Base-by-base conservation (phyloP, 2,888 invertebrate species). In the Endotricha flammealis region DNA sequence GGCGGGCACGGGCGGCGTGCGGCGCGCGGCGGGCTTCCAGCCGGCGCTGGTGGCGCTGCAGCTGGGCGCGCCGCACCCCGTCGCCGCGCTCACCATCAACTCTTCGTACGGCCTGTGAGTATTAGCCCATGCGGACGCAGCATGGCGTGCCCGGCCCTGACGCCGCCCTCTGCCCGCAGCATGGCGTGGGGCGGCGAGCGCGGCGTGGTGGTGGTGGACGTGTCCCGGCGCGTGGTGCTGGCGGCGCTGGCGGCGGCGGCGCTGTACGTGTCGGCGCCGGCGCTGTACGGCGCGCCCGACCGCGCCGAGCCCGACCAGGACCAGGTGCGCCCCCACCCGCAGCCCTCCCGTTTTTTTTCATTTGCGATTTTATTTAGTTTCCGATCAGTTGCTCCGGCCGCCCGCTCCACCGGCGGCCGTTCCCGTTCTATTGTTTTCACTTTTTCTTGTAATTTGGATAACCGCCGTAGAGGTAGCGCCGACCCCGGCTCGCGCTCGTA, bases 151-250 rank as follows among this genome's bases (percentile, higher is more conserved):
- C 10, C 3, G 25, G 25, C 7, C 5, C 5, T 12, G 27, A 27
- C 12, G 12, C 11, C 4, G 16, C 13, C 1, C 20, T 30, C 9
- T 23, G 25, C 16, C n/a, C 23, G 10, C 85, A 98, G 98, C 74
- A 91, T 99, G 92, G 96, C 97, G 64, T 98, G 97, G 89, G 98
- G 98, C 64, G 98, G 96, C 76, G 98, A 98, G 87, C 93, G 94
- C 61, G 98, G 98, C 60, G 89, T 99, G 75, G 97, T 96, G 74
- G 93, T 99, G 81, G 92, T 97, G 69, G 99, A 99, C 89, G 92
- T 95, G 79, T 90, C 95, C 71, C 97, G 97, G 82, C 95, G 95
- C 87, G 90, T 92, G 49, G 94, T 95, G 77, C 90, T 98, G 66
- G 88, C 95, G 53, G 97, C 95, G 83, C 91, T 96, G 76, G 93